Conservation (phyloP, 1,140 invertebrate species). For the Aphelenchoides avenae region DNA sequence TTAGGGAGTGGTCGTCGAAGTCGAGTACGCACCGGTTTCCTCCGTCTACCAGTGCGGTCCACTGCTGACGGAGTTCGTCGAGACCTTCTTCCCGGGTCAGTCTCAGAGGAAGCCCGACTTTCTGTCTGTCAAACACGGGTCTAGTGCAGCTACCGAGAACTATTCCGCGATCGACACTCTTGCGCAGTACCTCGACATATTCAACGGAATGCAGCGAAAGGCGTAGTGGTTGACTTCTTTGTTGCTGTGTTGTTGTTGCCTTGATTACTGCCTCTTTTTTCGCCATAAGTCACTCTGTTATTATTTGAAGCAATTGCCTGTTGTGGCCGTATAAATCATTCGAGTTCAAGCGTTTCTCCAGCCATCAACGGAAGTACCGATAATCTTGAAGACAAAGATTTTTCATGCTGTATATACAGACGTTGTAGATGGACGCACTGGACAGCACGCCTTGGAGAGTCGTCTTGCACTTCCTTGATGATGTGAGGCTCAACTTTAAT, state of each 20-base stretch:
- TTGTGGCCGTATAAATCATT: neutral
- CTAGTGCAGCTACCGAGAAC: conserved; percentile 19
- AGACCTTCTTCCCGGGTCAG: conserved; percentile 35
- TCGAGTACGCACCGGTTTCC: conserved; percentile 39
- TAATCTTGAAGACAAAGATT: no score
- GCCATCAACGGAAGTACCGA: neutral
- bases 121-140: conserved; percentile 13
- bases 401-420: no score
- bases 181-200: conserved; percentile 31
- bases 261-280: no score
- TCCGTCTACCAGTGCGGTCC: conserved; percentile 25
- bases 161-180: conserved; percentile 38
- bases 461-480: conserved; percentile 34
- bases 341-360: neutral
- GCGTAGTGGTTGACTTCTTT: conserved; percentile 9
- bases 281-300: no score
- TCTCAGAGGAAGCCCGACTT: conserved; percentile 23
- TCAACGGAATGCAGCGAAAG: conserved; percentile 33
- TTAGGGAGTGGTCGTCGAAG: conserved; percentile 40
- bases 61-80: conserved; percentile 23
- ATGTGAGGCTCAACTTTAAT: conserved; percentile 33
- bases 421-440: conserved; percentile 13
- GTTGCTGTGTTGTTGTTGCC: conserved; percentile 1
- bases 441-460: conserved; percentile 38
- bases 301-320: no score